Conservation (phyloP, 2,888 invertebrate genomes). For the Cerastis rubricosa region DNA sequence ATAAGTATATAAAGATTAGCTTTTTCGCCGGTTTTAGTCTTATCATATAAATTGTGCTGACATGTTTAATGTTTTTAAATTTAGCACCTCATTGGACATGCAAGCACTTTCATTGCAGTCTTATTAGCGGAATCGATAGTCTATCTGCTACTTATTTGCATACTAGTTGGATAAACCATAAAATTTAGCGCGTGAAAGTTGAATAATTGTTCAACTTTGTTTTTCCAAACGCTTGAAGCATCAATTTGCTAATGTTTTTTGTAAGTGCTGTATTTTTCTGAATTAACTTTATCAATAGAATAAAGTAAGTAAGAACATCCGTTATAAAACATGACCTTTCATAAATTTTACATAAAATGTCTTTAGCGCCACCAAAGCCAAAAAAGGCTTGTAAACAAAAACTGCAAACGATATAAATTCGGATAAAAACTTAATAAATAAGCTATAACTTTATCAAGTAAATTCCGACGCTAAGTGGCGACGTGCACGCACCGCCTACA, state of each 20-base stretch:
- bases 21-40: conserved; percentile 36
- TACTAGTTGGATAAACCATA: not conserved
- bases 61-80: conserved; percentile 26
- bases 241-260: not conserved
- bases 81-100: conserved; percentile 31
- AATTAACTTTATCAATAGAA: conserved; percentile 1
- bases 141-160: not conserved
- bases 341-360: conserved; percentile 15
- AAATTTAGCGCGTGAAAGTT: conserved; percentile 11
- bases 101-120: conserved; percentile 30
- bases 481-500: conserved; percentile 52
- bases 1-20: conserved; percentile 15
- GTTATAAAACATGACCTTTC: conserved; percentile 25
- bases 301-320: conserved; percentile 1
- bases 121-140: conserved; percentile 12
- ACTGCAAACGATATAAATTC: conserved; percentile 30
- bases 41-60: conserved; percentile 44
- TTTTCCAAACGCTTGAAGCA: not conserved
- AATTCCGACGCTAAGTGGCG: conserved; percentile 46
- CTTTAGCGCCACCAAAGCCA: not conserved
- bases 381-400: conserved; percentile 28
- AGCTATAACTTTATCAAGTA: conserved; percentile 46
- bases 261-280: not conserved
- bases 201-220: conserved; percentile 28
- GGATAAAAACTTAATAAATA: conserved; percentile 44